Evolutionary conservation across 2,113 vertebrate species (phyloP).

Genomic region (Lucifuga dentata): DNA sequence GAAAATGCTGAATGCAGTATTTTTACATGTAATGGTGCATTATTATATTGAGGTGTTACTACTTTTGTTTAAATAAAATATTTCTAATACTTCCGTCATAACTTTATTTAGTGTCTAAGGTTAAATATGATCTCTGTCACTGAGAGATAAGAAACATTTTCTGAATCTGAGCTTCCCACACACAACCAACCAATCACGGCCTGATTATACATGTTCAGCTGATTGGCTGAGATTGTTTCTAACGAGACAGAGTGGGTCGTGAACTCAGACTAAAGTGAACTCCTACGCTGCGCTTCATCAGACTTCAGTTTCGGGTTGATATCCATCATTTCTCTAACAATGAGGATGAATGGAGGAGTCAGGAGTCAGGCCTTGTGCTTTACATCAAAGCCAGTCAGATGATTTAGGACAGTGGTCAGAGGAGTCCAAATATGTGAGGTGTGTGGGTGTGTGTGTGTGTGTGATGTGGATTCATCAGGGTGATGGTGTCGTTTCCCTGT

Average conservation of each 20-base stretch:
- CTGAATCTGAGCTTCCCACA: no score
- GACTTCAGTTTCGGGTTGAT: background rate
- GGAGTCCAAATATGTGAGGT: background rate
- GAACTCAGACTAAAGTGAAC: background rate
- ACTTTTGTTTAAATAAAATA: no score
- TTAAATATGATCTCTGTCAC: no score
- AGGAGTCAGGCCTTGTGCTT: background rate
- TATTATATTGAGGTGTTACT: no score
- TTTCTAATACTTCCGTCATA: no score
- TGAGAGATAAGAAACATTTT: no score
- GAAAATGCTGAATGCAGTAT: no score
- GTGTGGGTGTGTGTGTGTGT: background rate
- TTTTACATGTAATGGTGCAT: no score
- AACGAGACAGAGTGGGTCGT: background rate
- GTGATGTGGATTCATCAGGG: background rate
- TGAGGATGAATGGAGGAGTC: background rate
- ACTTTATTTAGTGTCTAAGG: no score
- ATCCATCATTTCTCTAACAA: conserved; percentile 8
- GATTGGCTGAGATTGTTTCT: background rate
- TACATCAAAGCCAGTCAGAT: background rate
- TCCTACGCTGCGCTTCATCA: background rate
- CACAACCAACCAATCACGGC: no score
- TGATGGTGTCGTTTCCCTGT: no score
- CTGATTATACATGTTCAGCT: background rate
- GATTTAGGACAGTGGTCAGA: background rate